Evolutionary conservation across 2,888 invertebrate species (phyloP).

Genomic region (Leptogaster cylindrica): DNA sequence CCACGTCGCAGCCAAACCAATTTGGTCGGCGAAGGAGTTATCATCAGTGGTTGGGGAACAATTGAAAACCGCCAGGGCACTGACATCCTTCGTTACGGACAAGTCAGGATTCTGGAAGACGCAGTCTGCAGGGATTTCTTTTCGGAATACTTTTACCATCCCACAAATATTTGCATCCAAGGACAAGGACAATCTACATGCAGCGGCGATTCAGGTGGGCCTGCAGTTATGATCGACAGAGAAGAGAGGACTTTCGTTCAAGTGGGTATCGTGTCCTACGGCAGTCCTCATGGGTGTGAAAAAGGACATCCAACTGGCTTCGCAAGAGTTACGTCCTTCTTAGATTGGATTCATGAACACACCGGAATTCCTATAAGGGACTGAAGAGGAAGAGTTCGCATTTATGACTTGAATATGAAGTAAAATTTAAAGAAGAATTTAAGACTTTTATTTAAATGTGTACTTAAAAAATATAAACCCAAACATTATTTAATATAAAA

Average conservation of each 20-base stretch:
- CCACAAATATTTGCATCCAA: not conserved
- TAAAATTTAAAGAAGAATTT: too few species aligned
- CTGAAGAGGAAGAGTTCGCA: too few species aligned
- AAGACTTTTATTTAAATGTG: too few species aligned
- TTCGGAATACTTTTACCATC: not conserved
- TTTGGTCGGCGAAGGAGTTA: not conserved
- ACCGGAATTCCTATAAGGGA: conserved; percentile 30
- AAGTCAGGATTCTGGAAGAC: not conserved
- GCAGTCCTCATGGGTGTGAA: not conserved
- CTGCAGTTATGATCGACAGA: not conserved
- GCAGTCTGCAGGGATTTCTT: not conserved
- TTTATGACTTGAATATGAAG: too few species aligned
- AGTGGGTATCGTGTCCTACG: not conserved
- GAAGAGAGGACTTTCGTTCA: not conserved
- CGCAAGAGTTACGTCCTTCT: not conserved
- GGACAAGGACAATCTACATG: not conserved
- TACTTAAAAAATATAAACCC: too few species aligned
- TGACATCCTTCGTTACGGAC: not conserved
- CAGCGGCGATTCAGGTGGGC: not conserved
- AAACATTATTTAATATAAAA: too few species aligned
- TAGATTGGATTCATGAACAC: conserved; percentile 38
- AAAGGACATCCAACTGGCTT: not conserved
- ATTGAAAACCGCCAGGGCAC: not conserved
- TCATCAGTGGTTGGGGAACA: not conserved
- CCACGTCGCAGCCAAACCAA: not conserved